Percentiles rank a stretch among this genome's conserved stretches.
These are phyloP conservation scores for Anolis apletophallus DNA, from an alignment of 2,797 vertebrate species.

Conservation along the genomic window DNA sequence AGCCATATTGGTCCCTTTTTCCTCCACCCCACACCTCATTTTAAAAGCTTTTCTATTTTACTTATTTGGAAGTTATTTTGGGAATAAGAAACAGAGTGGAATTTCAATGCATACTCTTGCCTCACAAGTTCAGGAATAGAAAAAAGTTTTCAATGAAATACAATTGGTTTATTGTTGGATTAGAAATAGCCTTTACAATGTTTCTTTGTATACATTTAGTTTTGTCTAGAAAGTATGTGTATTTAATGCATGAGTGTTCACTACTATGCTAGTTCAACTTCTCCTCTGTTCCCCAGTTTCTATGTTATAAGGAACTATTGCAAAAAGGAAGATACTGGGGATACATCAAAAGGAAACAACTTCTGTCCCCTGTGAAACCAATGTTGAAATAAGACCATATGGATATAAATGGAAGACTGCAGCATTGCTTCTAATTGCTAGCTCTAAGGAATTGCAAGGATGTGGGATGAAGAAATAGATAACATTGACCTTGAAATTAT, in stretches of 20 bases:
- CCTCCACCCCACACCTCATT: neutral
- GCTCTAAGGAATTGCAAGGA: neutral
- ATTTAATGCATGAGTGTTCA: neutral
- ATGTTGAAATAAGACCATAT: neutral
- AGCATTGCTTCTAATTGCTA: neutral
- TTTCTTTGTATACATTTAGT: neutral
- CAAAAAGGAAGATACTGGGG: neutral
- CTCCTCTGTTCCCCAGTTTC: neutral
- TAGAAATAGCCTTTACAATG: neutral
- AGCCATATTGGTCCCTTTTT: neutral
- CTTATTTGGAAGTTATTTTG: neutral
- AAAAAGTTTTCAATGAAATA: conserved; percentile 19
- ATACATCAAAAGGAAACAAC: neutral
- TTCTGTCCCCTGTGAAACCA: neutral
- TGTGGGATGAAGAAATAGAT: neutral
- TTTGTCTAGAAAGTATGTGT: neutral
- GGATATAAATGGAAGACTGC: neutral
- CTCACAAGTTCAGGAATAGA: neutral
- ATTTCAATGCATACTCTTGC: neutral
- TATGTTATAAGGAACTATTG: neutral
- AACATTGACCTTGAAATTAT: conserved; percentile 9
- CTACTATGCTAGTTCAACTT: neutral
- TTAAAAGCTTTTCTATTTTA: neutral
- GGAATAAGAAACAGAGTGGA: neutral
- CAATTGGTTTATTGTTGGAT: conserved; percentile 8